Evolutionary conservation across 2,888 invertebrate species (phyloP), one percentile per base, ranked within the genome.

Genomic region (Protonemura montana): DNA sequence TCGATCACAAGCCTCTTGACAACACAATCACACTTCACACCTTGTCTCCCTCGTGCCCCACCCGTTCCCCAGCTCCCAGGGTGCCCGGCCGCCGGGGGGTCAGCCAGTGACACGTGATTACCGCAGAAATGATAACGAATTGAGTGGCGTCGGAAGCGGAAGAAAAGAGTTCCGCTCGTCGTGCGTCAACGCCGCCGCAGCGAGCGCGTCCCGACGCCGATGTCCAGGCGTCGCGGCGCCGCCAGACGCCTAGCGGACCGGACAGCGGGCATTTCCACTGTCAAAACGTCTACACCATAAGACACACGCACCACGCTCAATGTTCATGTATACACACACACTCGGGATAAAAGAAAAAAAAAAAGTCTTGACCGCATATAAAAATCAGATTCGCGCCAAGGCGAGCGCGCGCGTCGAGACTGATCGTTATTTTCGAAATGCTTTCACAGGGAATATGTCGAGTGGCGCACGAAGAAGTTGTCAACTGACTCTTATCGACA

Each of bases 11-110:
- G 59, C 84, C 26, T 28, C 84, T 84, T 76, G 84, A 84, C 84
- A 84, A 76, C 84, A 84, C 84, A 84, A 84, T 84, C 84, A 84
- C 84, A 84, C 59, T 59, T 84, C 84, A 30, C 84, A 84, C 84
- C 84, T 84, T 84, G 84, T 84, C 76, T 27, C 76, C 59, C 59
- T 21, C 35, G 10, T 35, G 35, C 35, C 35, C 35, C 10, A 10
- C 35, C 13, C 59, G 6, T 21, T 13, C 59, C 59, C 59, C 59
- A 10, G 2, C 59, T 13, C 59, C 59, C 59, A 30, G 29, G n/a
- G 82, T 41, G n/a, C 25, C n/a, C 41, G 82, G 82, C 25, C 26
- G 82, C 26, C 25, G 84, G 76, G 29, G 28, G 42, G 42, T 81
- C 81, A 26, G 84, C 26, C 76, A 16, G 29, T 84, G 84, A 84